Percentiles rank a stretch among this genome's conserved stretches.
phyloP scores from a whole-genome alignment of 2,797 vertebrate species.

The Smutsia temminckii region DNA sequence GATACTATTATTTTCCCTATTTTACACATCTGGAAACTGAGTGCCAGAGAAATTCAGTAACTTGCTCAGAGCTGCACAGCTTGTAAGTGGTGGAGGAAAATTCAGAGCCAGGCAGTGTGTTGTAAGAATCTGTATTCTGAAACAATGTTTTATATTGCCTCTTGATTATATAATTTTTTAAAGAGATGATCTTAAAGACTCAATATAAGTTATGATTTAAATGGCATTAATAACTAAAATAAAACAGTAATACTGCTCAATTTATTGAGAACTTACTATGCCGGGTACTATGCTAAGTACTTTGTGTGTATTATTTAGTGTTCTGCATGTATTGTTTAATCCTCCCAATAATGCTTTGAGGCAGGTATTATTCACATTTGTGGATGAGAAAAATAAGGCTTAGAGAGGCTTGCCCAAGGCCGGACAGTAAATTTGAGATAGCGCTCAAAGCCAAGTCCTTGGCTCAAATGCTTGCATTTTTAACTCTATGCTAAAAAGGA shows the following conservation, averaged over 20 bases:
- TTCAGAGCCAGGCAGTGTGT: background rate
- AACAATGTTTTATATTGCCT: background rate
- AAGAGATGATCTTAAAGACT: background rate
- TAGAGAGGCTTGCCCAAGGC: background rate
- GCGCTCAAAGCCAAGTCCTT: slow-evolving; percentile 38
- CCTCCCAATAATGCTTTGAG: slow-evolving; percentile 40
- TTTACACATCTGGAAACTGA: background rate
- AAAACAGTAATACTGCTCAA: background rate
- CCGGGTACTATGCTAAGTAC: slow-evolving; percentile 3
- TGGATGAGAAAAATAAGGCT: slow-evolving; percentile 32
- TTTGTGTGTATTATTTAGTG: background rate
- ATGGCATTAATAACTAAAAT: slow-evolving; percentile 25
- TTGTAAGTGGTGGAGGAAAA: background rate
- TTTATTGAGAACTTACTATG: background rate
- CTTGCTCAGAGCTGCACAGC: background rate
- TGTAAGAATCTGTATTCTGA: background rate
- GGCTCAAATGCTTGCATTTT: slow-evolving; percentile 38
- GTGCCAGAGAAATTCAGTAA: background rate
- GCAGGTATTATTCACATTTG: slow-evolving; percentile 20
- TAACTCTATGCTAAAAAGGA: background rate
- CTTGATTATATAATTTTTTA: background rate
- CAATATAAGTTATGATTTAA: background rate
- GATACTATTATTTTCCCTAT: background rate
- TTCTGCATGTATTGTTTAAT: background rate
- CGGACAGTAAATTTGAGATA: slow-evolving; percentile 45